Evolutionary conservation across 2,113 vertebrate species (phyloP).

Genomic region (Willisornis vidua): DNA sequence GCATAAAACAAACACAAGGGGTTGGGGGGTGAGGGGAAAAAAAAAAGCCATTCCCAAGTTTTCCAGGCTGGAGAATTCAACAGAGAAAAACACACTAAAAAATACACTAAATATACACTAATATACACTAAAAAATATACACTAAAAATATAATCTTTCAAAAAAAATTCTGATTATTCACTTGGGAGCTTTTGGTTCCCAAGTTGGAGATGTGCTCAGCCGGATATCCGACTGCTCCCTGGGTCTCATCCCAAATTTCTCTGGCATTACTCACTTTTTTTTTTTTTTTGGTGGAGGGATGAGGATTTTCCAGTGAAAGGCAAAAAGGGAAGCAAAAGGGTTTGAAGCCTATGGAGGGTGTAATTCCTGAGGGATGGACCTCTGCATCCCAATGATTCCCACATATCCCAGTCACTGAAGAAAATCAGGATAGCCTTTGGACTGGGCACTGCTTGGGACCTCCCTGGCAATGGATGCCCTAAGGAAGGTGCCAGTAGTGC

Average conservation of each 20-base stretch:
- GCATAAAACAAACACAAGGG: neutral
- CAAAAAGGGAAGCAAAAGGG: neutral
- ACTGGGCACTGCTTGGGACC: neutral
- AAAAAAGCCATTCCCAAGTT: neutral
- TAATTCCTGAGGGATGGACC: rapidly evolving
- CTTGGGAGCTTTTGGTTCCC: neutral
- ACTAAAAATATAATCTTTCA: neutral
- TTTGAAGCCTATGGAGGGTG: neutral
- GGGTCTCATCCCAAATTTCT: conserved; percentile 50
- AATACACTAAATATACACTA: too few species aligned
- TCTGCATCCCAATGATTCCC: neutral
- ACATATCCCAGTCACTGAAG: neutral
- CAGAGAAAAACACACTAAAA: neutral
- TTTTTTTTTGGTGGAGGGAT: neutral
- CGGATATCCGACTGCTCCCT: neutral
- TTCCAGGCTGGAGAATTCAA: neutral
- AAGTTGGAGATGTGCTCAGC: neutral
- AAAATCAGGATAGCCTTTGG: rapidly evolving
- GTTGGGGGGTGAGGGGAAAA: neutral
- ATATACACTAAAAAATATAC: neutral
- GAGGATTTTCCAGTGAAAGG: neutral
- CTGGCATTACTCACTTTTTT: neutral
- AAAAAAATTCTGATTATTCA: neutral
- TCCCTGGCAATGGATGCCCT: neutral
- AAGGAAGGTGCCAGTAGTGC: neutral